These are phyloP conservation scores for Aphelenchoides besseyi DNA, from an alignment of 1,140 invertebrate species.

Conservation along the genomic window DNA sequence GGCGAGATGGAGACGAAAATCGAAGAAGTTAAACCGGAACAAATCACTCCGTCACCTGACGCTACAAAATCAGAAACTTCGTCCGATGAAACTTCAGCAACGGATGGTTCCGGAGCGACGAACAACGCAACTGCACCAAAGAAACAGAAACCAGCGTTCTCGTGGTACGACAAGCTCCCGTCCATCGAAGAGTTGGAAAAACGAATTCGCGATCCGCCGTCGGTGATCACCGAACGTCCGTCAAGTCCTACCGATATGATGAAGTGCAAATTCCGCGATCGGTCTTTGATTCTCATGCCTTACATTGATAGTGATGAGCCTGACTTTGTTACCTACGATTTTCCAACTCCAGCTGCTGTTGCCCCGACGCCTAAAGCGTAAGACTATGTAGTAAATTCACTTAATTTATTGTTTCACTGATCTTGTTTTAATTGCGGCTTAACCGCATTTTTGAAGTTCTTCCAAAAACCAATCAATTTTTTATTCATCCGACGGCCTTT, in stretches of 20 bases:
- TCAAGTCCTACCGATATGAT: not conserved
- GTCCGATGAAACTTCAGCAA: not conserved
- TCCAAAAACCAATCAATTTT: too few relatives aligned
- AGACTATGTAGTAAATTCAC: not conserved
- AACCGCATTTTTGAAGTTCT: too few relatives aligned
- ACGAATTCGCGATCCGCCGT: not conserved
- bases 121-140: not conserved
- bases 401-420: constrained; percentile 2
- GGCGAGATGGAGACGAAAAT: not conserved
- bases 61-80: not conserved
- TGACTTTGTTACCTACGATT: not conserved
- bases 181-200: constrained; percentile 1
- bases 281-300: not conserved
- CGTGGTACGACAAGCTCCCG: constrained; percentile 9
- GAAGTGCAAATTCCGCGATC: not conserved
- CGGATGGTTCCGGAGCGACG: too few relatives aligned
- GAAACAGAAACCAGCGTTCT: not conserved
- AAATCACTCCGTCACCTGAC: not conserved
- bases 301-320: not conserved
- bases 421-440: too few relatives aligned
- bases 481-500: too few relatives aligned
- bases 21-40: not conserved
- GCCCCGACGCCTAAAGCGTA: not conserved
- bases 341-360: not conserved
- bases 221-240: not conserved